Base-by-base conservation (phyloP, 1,140 invertebrate species). In the Hormaphis cornu region DNA sequence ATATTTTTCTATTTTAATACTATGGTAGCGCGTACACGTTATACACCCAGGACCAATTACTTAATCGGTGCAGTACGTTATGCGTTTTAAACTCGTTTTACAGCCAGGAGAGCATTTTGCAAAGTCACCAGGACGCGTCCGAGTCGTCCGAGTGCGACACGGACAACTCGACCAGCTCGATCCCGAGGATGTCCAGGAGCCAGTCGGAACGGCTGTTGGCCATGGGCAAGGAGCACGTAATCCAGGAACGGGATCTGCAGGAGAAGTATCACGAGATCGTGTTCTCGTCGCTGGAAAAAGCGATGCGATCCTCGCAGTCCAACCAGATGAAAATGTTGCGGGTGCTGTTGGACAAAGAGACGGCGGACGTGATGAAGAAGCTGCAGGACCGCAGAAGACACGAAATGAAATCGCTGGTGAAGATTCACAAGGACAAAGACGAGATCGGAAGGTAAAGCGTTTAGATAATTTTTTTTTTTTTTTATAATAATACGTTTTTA, bases 341-440 rank as follows among this genome's bases (percentile, higher is more conserved):
- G 71, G 80, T 80, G 24, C 80, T 84, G 69, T 79, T 90, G 53
- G 88, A 93, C 72, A 83, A 85, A 56, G 88, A 91, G 73, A 91
- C 88, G 22, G 85, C 84, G 37, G 90, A 92, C 72, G 84, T 95
- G 16, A 90, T 92, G 83, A 87, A 89, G 75, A 85, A 86, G 75
- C 79, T 95, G 71, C 88, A 94, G 72, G 84, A 86, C 24, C 85
- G 86, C 71, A 86, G 89, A 69, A 86, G 90, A 72, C 89, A 90
- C 58, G 91, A 96, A 76, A 90, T 95, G 44, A 93, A 93, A 77
- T 84, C 82, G 33, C 79, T 93, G 54, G 83, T 86, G 16, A 89
- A 90, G 73, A 85, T 86, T 71, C 88, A 91, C 75, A 87, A 84
- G 74, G 93, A 97, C 76, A 89, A 93, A 76, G 91, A 94, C 74